Base-by-base conservation (phyloP, 2,113 vertebrate species). In the Eretmochelys imbricata region DNA sequence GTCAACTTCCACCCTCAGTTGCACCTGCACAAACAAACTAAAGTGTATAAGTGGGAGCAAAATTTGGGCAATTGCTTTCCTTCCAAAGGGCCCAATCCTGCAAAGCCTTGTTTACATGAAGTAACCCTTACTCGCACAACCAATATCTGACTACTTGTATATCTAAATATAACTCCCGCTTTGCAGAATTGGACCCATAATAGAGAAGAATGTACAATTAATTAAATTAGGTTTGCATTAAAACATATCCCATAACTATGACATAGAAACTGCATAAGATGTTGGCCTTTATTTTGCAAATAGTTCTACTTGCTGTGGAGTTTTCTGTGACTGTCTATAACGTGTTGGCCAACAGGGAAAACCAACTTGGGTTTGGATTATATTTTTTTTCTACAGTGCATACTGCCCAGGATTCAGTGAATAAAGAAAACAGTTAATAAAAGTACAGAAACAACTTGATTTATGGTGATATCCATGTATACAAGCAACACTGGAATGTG, bases 381-480 rank as follows among this genome's bases (percentile, higher is more conserved):
- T 2, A 53, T 38, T 91, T 87, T 82, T 84, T 25, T 50, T 10
- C 50, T 55, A n/a, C 79, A 4, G n/a, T 72, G 88, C 4, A 1
- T 54, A 13, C 13, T 95, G 9, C 84, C 72, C 65, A 85, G 84
- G 75, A 91, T 48, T 84, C 22, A 48, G 53, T 80, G 81, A 57
- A 89, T 97, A 93, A 97, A 96, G 82, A 50, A 97, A 96, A 92
- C 87, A 90, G 80, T 94, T 94, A 93, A 91, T 93, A 93, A 88
- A 86, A 93, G 51, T 69, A 90, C 89, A 97, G 86, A 95, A 96
- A 90, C 88, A 24, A 85, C 35, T 96, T 97, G 95, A 97, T 97
- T 97, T 98, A 95, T 96, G 89, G 85, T 87, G 82, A 89, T 95
- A 83, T 75, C 53, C 55, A 91, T 31, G 79, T 96, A 87, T 91